Percentiles rank a stretch among this genome's conserved stretches.
phyloP scores from a whole-genome alignment of 1,140 invertebrate genomes.

The Lycorma delicatula region DNA sequence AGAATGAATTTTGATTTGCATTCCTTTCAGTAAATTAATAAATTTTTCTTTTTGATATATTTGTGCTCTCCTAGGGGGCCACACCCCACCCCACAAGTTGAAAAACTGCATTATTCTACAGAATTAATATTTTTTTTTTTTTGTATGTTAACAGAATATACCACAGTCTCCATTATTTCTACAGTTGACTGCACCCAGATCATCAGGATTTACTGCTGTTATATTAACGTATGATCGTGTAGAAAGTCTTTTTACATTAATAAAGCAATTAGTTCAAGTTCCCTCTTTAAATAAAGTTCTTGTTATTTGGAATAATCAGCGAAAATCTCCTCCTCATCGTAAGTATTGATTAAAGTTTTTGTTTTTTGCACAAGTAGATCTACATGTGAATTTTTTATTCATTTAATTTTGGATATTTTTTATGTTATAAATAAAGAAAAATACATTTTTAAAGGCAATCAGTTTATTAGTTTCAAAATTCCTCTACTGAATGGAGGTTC shows the following conservation, averaged over 20 bases:
- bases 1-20: neutral
- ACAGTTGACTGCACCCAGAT: conserved; percentile 65
- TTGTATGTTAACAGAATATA: conserved; percentile 25
- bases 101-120: conserved; percentile 23
- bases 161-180: conserved; percentile 63
- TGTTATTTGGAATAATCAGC: conserved; percentile 90
- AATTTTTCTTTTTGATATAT: no score
- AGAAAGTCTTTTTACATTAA: conserved; percentile 78
- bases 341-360: neutral
- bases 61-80: no score
- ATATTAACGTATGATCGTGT: conserved; percentile 85
- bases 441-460: no score
- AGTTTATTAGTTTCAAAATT: no score
- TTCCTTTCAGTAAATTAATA: no score
- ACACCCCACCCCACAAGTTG: no score
- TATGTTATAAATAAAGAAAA: conserved; percentile 4
- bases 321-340: conserved; percentile 66
- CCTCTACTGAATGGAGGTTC: no score
- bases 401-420: conserved; percentile 15
- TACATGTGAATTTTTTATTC: conserved; percentile 12
- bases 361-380: conserved; percentile 8
- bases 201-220: conserved; percentile 78
- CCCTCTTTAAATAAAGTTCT: conserved; percentile 79
- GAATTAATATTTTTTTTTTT: conserved; percentile 11
- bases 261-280: conserved; percentile 69